phyloP scores from a whole-genome alignment of 2,113 vertebrate species.

The Perccottus glenii region DNA sequence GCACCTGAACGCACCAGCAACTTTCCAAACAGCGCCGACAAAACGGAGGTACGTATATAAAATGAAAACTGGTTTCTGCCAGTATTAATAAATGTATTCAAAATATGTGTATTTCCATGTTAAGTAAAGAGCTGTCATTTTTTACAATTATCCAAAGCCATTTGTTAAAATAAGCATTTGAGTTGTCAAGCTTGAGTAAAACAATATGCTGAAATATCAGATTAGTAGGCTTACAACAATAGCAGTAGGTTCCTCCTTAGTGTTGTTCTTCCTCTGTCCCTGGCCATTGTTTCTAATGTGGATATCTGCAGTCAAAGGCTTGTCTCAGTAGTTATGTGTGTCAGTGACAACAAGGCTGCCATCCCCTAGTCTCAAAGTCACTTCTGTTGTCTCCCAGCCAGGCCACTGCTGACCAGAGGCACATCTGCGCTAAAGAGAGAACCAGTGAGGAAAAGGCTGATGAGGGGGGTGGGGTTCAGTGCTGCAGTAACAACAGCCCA shows the following conservation, averaged over 20 bases:
- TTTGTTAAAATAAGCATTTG: not conserved
- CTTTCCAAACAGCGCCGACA: constrained; percentile 33
- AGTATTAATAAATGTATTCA: not conserved
- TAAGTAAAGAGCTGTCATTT: not conserved
- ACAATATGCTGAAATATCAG: not conserved
- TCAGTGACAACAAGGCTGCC: constrained; percentile 61
- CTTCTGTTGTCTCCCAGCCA: constrained; percentile 70
- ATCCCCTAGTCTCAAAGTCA: constrained; percentile 77
- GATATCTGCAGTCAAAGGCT: constrained; percentile 45
- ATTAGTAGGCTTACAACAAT: not conserved
- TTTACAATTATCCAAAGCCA: not conserved
- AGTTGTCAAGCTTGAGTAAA: not conserved
- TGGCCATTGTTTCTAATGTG: constrained; percentile 2
- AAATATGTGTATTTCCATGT: not conserved
- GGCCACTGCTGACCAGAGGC: constrained; percentile 67
- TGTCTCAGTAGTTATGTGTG: constrained; percentile 48
- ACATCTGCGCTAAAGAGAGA: constrained; percentile 59
- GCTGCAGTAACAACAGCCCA: constrained; percentile 7
- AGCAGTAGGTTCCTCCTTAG: not conserved
- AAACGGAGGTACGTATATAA: constrained; percentile 74
- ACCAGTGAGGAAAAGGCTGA: constrained; percentile 44
- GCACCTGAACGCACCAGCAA: constrained; percentile 30
- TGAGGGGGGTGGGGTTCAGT: constrained; percentile 15
- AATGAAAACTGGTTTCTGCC: not conserved
- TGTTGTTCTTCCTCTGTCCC: not conserved